These are phyloP conservation scores for Xylocopa sonorina DNA, from an alignment of 1,140 invertebrate species.

Conservation along the genomic window DNA sequence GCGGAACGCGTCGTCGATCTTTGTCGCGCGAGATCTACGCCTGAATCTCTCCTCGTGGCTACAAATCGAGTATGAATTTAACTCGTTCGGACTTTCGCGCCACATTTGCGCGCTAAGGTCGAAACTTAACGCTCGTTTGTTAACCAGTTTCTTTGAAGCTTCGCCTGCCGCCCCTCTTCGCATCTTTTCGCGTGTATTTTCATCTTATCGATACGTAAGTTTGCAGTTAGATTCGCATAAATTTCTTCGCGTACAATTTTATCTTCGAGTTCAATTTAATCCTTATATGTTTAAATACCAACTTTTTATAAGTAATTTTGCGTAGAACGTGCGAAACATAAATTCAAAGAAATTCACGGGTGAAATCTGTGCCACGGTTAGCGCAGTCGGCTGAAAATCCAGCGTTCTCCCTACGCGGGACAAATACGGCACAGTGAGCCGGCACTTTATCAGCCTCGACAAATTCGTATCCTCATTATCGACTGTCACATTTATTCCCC, in stretches of 20 bases:
- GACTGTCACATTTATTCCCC: not conserved
- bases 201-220: too few relatives aligned
- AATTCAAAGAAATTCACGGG: not conserved
- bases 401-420: not conserved
- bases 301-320: too few relatives aligned
- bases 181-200: not conserved
- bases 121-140: not conserved
- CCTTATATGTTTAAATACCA: too few relatives aligned
- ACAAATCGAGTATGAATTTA: conserved; percentile 18
- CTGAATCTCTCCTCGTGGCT: not conserved
- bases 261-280: too few relatives aligned
- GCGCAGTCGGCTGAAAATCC: not conserved
- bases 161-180: not conserved
- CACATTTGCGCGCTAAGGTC: conserved; percentile 5
- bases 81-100: conserved; percentile 10
- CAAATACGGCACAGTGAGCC: not conserved
- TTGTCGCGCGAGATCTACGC: not conserved
- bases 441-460: not conserved
- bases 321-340: too few relatives aligned
- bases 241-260: too few relatives aligned
- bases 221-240: too few relatives aligned
- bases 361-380: not conserved
- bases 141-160: conserved; percentile 6
- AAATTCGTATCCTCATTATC: conserved; percentile 37
- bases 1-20: conserved; percentile 5